Base-by-base conservation (phyloP, 2,888 invertebrate genomes). In the Eumerus sabulonum region DNA sequence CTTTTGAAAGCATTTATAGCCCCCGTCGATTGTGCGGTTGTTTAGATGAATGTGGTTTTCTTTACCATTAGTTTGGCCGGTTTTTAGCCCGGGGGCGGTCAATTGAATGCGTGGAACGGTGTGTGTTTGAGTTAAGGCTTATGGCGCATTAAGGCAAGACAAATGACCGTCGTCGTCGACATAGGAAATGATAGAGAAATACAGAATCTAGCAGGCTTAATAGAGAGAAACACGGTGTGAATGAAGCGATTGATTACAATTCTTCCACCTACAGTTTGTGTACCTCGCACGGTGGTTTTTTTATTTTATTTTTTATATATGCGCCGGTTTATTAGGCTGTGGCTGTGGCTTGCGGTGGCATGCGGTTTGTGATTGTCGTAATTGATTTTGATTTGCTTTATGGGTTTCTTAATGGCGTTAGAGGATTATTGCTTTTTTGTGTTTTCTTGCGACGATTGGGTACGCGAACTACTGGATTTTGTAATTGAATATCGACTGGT, bases 211-310 rank as follows among this genome's bases (percentile, higher is more conserved):
- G 48, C 44, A n/a, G 66, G 47, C 66, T 67, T 50, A 62, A 73
- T 50, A 60, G 50, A 60, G 47, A 40, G 57, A 60, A 62, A 56
- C 73, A 17, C 67, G 67, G 73, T 67, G 60, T 40, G 60, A 67
- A 73, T 73, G 50, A 73, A 73, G 60, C 66, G 67, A 73, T 67
- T 67, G 67, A 73, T 73, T 73, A 73, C 60, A 67, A 50, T 67
- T 67, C 50, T 67, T 62, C 60, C 19, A 27, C 42, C 54, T 17
- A 53, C 38, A 40, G 14, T 57, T 14, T 44, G 36, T 13, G 14
- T 48, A 13, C 1, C 9, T 42, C 36, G 18, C 35, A 12, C 16
- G 9, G 12, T 35, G 59, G 51, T 51, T 27, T 27, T 27, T 27
- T 4, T 27, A 4, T 27, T 27, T 27, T 27, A 4, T 2, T 27